Conservation (phyloP, 2,888 invertebrate species). For the Drosophila bunnanda region DNA sequence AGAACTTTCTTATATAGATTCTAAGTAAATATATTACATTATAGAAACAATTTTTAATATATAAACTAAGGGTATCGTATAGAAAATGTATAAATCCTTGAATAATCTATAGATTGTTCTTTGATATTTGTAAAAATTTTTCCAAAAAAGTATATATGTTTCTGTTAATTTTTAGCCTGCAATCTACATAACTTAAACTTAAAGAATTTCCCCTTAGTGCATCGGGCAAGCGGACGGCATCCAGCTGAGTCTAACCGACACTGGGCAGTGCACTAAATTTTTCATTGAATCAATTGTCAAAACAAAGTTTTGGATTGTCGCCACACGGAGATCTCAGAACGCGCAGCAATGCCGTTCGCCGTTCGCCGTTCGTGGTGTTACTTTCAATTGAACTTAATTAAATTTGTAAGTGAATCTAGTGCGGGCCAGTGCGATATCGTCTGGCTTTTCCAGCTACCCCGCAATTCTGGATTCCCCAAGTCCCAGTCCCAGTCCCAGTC, state of each 20-base stretch:
- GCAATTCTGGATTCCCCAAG: constrained; percentile 1
- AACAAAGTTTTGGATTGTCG: constrained; percentile 78
- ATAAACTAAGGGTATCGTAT: neutral
- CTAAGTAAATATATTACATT: no score
- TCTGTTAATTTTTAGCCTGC: neutral
- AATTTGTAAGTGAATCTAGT: constrained; percentile 85
- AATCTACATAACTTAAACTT: neutral
- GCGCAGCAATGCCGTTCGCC: constrained; percentile 34
- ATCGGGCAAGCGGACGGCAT: constrained; percentile 15
- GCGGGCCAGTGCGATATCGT: constrained; percentile 67
- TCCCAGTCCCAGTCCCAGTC: neutral
- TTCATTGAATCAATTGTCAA: constrained; percentile 81
- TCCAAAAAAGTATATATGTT: neutral
- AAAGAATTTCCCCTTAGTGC: neutral
- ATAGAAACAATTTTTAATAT: fast-evolving
- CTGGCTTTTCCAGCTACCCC: constrained; percentile 21
- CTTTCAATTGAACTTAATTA: constrained; percentile 85
- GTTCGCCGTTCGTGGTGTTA: constrained; percentile 69
- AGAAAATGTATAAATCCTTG: fast-evolving
- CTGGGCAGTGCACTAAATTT: constrained; percentile 73
- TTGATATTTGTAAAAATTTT: no score
- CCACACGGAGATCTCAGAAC: constrained; percentile 45
- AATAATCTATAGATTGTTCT: fast-evolving
- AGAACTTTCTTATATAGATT: no score
- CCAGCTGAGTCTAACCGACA: constrained; percentile 45